Evolutionary conservation across 2,888 invertebrate genomes (phyloP), one percentile per base, ranked within the genome.

Genomic region (Oscheius onirici): DNA sequence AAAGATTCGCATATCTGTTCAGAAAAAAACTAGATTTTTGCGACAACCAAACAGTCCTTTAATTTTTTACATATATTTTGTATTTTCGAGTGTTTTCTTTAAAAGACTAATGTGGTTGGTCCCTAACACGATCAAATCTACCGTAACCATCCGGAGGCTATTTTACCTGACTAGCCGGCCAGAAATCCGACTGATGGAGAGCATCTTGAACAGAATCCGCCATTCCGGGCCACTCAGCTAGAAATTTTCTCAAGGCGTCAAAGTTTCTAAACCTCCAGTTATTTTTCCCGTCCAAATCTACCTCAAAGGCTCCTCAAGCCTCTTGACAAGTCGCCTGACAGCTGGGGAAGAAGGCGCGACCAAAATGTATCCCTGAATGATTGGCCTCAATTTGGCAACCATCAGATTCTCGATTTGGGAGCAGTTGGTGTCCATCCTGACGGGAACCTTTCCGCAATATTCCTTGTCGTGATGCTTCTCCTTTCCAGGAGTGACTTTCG

Each of bases 361-460:
- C 1, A 86, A 77, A 58, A 86, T 84, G 51, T 77, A 83, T 11
- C 86, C 85, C 34, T 76, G 76, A 13, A 86, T 84, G 81, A 86
- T 68, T 0, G 83, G 78, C 17, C 73, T 67, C 24, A 82, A 46
- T 44, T 73, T 69, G 20, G 68, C 61, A 15, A 74, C 40, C 41
- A 73, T 44, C 15, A 72, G 58, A 11, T 67, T 67, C 24, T 73
- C 74, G n/a, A 81, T 24, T 1, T 61, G 52, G 6, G 78, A 73
- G 28, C 79, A 81, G 49, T 75, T 76, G 1, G 40, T 58, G 24
- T 58, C 58, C 40, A 58, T 41, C n/a, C 41, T 49, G 10, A 63
- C 26, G 8, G 71, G 63, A 3, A 83, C 69, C 0, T 74, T 69
- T 0, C 67, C 71, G 54, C 81, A 83, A 15, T 61, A 77, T 26